phyloP scores from a whole-genome alignment of 2,888 invertebrate genomes.

The Cryptosula pallasiana region DNA sequence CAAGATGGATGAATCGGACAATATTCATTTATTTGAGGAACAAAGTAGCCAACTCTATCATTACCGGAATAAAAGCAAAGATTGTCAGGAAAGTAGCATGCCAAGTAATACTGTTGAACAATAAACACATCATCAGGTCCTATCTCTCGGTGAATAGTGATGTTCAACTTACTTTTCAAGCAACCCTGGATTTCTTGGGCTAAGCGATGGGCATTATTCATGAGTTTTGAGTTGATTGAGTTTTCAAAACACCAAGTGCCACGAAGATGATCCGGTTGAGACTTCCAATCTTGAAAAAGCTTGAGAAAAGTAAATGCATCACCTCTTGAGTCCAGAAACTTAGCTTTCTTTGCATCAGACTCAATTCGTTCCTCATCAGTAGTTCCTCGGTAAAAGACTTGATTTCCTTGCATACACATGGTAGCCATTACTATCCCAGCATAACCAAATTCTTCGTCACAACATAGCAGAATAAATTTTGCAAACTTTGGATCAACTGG shows the following conservation, averaged over 20 bases:
- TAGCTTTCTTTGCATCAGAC: constrained; percentile 29
- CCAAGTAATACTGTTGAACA: neutral
- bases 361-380: constrained; percentile 27
- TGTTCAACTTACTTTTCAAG: neutral
- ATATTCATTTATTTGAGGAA: neutral
- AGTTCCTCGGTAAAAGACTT: constrained; percentile 30
- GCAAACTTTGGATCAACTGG: constrained; percentile 31
- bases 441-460: constrained; percentile 23
- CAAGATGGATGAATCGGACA: neutral
- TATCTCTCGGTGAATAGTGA: neutral
- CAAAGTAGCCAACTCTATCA: neutral
- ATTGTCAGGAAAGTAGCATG: neutral
- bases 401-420: constrained; percentile 30
- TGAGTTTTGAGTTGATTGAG: constrained; percentile 32
- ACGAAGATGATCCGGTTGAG: constrained; percentile 26
- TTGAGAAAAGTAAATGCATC: constrained; percentile 29
- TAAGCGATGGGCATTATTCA: constrained; percentile 23
- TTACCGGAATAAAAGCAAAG: neutral
- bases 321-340: constrained; percentile 29
- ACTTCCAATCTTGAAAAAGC: constrained; percentile 26
- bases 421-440: constrained; percentile 30
- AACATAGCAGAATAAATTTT: constrained; percentile 26
- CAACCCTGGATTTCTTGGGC: neutral
- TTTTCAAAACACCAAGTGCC: constrained; percentile 31
- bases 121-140: neutral